These are phyloP conservation scores for Sminthurides aquaticus DNA, from an alignment of 2,888 invertebrate genomes.

Conservation along the genomic window DNA sequence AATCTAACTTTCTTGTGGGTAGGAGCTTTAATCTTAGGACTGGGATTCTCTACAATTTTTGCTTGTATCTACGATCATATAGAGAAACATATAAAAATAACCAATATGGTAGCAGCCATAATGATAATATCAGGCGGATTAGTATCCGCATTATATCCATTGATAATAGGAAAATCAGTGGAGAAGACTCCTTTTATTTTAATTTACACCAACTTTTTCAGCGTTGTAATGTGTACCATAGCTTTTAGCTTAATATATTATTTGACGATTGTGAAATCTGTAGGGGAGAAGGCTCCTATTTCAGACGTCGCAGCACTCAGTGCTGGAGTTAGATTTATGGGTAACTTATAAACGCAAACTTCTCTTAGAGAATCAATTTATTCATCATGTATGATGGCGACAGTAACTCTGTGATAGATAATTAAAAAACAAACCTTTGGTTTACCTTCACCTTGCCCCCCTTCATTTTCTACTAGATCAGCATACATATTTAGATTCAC, in stretches of 20 bases:
- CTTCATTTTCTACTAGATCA: too few relatives aligned
- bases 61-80: constrained; percentile 21
- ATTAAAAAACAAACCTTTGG: too few relatives aligned
- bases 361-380: too few relatives aligned
- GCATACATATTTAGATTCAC: too few relatives aligned
- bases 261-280: constrained; percentile 7
- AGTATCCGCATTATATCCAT: constrained; percentile 15
- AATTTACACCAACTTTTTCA: constrained; percentile 24
- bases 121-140: constrained; percentile 20
- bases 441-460: too few relatives aligned
- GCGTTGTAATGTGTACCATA: constrained; percentile 9
- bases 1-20: constrained; percentile 27
- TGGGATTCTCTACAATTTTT: constrained; percentile 28
- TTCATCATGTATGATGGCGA: too few relatives aligned
- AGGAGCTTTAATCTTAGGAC: constrained; percentile 24
- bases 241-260: constrained; percentile 15
- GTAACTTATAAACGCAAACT: too few relatives aligned
- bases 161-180: constrained; percentile 22
- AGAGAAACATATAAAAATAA: constrained; percentile 19
- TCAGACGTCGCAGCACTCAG: too few relatives aligned
- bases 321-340: too few relatives aligned
- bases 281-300: background rate
- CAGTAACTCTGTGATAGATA: too few relatives aligned
- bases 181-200: constrained; percentile 18
- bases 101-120: constrained; percentile 15